Percentiles rank a stretch among this genome's conserved stretches.
These are phyloP conservation scores for Caenorhabditis plicata DNA, from an alignment of 2,888 invertebrate genomes.

Conservation along the genomic window DNA sequence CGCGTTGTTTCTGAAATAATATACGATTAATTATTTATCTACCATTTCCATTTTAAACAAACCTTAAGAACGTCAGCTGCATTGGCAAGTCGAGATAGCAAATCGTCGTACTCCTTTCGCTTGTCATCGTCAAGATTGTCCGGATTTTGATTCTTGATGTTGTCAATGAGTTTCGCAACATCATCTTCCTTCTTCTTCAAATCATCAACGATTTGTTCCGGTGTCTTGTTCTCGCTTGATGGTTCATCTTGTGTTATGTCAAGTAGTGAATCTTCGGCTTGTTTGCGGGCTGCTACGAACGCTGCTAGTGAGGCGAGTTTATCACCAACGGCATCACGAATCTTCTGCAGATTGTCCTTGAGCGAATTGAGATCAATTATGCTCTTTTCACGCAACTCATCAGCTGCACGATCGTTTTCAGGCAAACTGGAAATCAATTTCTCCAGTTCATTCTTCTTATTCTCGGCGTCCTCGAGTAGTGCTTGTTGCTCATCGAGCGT, in stretches of 20 bases:
- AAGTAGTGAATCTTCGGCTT: conserved; percentile 39
- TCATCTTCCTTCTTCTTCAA: conserved; percentile 22
- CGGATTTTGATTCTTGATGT: conserved; percentile 21
- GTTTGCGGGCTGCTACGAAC: conserved; percentile 42
- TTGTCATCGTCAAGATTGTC: conserved; percentile 37
- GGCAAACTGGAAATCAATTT: conserved; percentile 27
- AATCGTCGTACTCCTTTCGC: conserved; percentile 31
- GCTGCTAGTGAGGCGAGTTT: conserved; percentile 46
- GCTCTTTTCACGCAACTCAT: conserved; percentile 33
- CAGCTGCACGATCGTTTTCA: conserved; percentile 19
- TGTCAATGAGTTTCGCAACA: conserved; percentile 21
- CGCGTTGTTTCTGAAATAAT: conserved; percentile 29
- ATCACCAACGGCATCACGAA: conserved; percentile 43
- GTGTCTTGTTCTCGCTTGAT: conserved; percentile 4
- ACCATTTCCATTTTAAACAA: neutral
- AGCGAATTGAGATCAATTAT: conserved; percentile 38
- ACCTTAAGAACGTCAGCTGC: conserved; percentile 36
- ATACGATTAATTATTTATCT: neutral
- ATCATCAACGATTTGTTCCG: conserved; percentile 24
- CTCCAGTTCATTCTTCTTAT: conserved; percentile 27
- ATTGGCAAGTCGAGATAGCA: conserved; percentile 37
- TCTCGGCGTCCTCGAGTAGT: conserved; percentile 31
- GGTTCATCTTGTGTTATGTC: conserved; percentile 20
- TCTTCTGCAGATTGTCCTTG: conserved; percentile 34
- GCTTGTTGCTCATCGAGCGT: conserved; percentile 33